These are phyloP conservation scores for Pterocles orientalis DNA, from an alignment of 2,113 vertebrate species.

Conservation along the genomic window DNA sequence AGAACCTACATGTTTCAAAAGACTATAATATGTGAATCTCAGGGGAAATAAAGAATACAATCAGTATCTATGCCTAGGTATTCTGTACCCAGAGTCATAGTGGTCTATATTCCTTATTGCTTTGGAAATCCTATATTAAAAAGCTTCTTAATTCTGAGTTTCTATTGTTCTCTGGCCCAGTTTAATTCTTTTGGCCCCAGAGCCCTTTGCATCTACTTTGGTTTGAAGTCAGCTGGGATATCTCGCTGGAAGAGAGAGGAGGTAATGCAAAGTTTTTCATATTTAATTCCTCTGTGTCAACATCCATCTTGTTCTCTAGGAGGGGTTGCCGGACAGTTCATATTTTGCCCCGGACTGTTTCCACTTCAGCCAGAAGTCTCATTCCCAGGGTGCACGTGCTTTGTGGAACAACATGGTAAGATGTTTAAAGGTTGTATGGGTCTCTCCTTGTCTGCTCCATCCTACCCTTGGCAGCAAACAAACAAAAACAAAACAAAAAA, in stretches of 20 bases:
- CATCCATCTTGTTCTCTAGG: constrained; percentile 36
- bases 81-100: background rate
- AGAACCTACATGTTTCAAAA: background rate
- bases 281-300: background rate
- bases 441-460: background rate
- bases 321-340: constrained; percentile 66
- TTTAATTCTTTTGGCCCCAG: background rate
- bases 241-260: background rate
- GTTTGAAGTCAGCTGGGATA: background rate
- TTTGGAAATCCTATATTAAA: background rate
- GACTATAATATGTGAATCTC: background rate
- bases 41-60: background rate
- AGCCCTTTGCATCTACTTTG: background rate
- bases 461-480: background rate
- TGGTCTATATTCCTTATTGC: background rate
- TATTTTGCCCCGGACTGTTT: constrained; percentile 84
- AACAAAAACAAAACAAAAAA: too few species aligned
- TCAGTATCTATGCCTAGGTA: background rate
- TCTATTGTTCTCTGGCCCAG: background rate
- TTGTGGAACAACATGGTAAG: constrained; percentile 84
- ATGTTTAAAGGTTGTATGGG: background rate
- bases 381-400: constrained; percentile 61
- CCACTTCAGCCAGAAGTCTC: constrained; percentile 74
- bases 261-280: background rate
- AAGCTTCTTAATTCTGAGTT: background rate